Evolutionary conservation across 23 tunicate genomes (phyloP).

Genomic region (Corella eumyota): DNA sequence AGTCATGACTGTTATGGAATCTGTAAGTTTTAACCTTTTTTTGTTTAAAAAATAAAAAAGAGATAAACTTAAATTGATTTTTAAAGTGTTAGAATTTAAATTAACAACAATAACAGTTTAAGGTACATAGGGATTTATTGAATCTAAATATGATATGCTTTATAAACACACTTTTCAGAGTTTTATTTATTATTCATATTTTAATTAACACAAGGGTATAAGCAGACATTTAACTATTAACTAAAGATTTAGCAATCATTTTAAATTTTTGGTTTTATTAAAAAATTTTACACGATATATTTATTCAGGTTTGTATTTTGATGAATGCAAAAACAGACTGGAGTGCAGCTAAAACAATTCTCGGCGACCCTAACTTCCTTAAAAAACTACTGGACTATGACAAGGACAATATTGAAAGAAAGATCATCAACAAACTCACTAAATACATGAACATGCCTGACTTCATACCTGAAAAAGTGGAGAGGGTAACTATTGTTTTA

Average conservation of each 20-base stretch:
- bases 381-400: slow-evolving; percentile 73
- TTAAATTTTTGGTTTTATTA: no score
- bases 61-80: not conserved
- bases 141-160: no score
- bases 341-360: slow-evolving; percentile 75
- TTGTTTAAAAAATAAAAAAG: not conserved
- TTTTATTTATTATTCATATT: no score
- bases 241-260: no score
- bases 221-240: no score
- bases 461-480: slow-evolving; percentile 95
- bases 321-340: slow-evolving; percentile 81
- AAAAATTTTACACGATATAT: no score
- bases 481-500: slow-evolving; percentile 27
- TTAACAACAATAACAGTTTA: no score
- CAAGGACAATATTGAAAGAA: slow-evolving; percentile 85
- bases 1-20: slow-evolving; percentile 92
- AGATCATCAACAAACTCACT: slow-evolving; percentile 56
- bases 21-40: slow-evolving; percentile 34
- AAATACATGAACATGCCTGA: slow-evolving; percentile 88
- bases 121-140: no score
- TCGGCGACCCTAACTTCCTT: slow-evolving; percentile 86
- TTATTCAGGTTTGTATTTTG: slow-evolving; percentile 79
- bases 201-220: no score
- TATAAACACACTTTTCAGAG: no score
- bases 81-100: not conserved